Evolutionary conservation across 2,888 invertebrate species (phyloP).

Genomic region (Epistrophella euchroma): DNA sequence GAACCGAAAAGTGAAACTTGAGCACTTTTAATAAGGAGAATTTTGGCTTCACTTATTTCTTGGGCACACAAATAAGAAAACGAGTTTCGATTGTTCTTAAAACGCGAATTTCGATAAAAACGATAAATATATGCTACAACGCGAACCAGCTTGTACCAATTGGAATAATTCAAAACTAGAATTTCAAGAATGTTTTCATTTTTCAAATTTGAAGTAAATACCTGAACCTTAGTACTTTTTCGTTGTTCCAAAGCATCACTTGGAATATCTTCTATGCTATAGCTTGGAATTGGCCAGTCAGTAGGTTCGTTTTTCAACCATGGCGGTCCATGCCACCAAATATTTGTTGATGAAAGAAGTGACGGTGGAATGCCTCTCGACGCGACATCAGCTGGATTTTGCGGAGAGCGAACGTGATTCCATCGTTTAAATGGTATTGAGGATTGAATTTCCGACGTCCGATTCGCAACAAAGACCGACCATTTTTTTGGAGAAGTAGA

Average conservation of each 20-base stretch:
- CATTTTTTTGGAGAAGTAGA: conserved; percentile 22
- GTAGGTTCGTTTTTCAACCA: conserved; percentile 8
- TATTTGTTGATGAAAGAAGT: background rate
- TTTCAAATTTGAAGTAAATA: conserved; percentile 1
- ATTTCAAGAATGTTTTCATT: conserved; percentile 8
- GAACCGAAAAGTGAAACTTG: too few relatives aligned
- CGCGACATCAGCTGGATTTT: conserved; percentile 39
- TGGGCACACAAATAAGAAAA: too few relatives aligned
- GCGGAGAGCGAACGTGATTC: conserved; percentile 28
- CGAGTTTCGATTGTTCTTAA: too few relatives aligned
- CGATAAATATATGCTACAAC: conserved; percentile 18
- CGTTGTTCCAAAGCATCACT: conserved; percentile 12
- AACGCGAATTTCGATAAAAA: background rate
- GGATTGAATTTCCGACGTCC: conserved; percentile 27
- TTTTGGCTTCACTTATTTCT: too few relatives aligned
- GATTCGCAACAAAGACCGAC: conserved; percentile 39
- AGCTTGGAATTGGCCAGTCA: conserved; percentile 24
- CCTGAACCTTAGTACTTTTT: background rate
- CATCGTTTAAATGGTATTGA: background rate
- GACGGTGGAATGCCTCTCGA: conserved; percentile 34
- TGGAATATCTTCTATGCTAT: conserved; percentile 1
- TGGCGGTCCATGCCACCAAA: conserved; percentile 40
- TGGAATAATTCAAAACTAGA: conserved; percentile 5
- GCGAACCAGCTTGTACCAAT: conserved; percentile 26
- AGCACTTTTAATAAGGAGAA: too few relatives aligned